A percentile compares a stretch with the other conserved stretches of the same genome.
These are phyloP conservation scores for Labeo rohita DNA, from an alignment of 2,113 vertebrate species.

Conservation along the genomic window DNA sequence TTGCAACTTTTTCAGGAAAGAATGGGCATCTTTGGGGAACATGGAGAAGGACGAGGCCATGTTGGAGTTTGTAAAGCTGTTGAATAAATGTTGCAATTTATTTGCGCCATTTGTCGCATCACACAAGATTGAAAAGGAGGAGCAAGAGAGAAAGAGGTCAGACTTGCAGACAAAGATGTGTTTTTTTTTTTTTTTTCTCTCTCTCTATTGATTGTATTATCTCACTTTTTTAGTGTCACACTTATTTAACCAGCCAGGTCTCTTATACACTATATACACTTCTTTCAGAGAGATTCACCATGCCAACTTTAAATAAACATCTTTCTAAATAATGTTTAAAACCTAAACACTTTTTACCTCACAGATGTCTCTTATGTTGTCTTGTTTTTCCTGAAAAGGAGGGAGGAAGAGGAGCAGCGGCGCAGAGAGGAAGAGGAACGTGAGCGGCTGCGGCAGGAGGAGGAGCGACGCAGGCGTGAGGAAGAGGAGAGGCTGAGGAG, in stretches of 20 bases:
- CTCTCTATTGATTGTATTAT: not conserved
- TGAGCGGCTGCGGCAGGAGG: slow-evolving; percentile 87
- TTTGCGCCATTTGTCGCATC: slow-evolving; percentile 93
- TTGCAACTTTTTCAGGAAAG: slow-evolving; percentile 79
- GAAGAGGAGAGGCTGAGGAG: slow-evolving; percentile 86
- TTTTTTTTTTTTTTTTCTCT: too few relatives aligned
- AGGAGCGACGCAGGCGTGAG: slow-evolving; percentile 84
- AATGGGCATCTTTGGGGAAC: slow-evolving; percentile 92
- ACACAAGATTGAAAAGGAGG: slow-evolving; percentile 96
- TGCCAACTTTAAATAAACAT: not conserved
- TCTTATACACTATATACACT: not conserved
- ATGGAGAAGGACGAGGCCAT: slow-evolving; percentile 93
- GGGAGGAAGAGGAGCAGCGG: slow-evolving; percentile 90
- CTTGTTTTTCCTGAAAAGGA: slow-evolving; percentile 71
- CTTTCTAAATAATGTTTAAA: not conserved
- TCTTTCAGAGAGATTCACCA: not conserved
- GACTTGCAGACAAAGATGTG: not conserved
- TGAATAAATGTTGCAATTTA: slow-evolving; percentile 93
- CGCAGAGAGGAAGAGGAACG: slow-evolving; percentile 88
- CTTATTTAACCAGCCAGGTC: not conserved
- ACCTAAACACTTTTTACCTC: not conserved
- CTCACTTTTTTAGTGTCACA: not conserved
- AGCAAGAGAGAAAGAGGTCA: slow-evolving; percentile 95
- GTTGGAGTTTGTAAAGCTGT: slow-evolving; percentile 92
- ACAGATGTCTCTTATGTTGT: not conserved